These are phyloP conservation scores for Vidua chalybeata DNA, from an alignment of 2,113 vertebrate genomes.

Conservation along the genomic window DNA sequence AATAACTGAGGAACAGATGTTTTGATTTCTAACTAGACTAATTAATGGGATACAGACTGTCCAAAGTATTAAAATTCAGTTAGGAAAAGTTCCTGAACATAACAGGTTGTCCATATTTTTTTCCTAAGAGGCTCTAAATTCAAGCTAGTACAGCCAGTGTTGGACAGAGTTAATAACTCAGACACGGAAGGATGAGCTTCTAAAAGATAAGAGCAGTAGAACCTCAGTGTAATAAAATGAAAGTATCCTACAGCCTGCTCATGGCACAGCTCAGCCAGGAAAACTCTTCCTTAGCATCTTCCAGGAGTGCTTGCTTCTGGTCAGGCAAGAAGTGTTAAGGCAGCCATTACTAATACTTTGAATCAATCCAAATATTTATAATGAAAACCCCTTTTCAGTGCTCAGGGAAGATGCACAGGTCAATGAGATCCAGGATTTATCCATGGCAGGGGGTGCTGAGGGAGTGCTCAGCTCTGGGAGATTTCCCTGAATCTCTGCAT, in stretches of 20 bases:
- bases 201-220: neutral
- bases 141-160: neutral
- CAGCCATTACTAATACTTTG: neutral
- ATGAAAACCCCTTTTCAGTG: conserved; percentile 9
- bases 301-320: neutral
- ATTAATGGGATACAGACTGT: conserved; percentile 32
- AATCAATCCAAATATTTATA: neutral
- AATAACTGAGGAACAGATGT: conserved; percentile 32
- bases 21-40: conserved; percentile 28
- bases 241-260: neutral
- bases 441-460: neutral
- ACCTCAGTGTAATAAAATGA: neutral
- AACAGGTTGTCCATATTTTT: neutral
- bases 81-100: neutral
- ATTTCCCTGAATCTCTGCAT: neutral
- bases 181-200: neutral
- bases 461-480: neutral
- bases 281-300: neutral
- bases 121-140: neutral
- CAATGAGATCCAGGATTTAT: conserved; percentile 18
- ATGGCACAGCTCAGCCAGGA: neutral
- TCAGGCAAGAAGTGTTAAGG: neutral
- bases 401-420: neutral
- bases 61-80: conserved; percentile 13
- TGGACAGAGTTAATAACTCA: neutral